Evolutionary conservation across 2,797 vertebrate species (phyloP).

Genomic region (Aulostomus chinensis): DNA sequence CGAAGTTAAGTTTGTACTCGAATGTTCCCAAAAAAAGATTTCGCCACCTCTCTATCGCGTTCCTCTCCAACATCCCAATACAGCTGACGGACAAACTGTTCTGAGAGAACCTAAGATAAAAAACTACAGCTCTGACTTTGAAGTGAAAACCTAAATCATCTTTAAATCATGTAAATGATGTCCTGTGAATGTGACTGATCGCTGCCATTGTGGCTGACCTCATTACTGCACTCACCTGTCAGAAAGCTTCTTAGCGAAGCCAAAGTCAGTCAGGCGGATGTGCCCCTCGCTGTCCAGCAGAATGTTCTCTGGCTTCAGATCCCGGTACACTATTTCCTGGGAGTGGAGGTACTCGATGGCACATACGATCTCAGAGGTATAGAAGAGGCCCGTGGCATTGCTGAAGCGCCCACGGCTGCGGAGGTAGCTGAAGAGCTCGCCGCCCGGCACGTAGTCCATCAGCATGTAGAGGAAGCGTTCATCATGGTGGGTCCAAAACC

Average conservation of each 20-base stretch:
- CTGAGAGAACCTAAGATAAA: too few relatives aligned
- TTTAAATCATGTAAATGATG: too few relatives aligned
- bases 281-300: conserved; percentile 94
- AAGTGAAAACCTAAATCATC: too few relatives aligned
- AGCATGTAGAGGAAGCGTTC: conserved; percentile 95
- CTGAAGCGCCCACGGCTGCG: conserved; percentile 92
- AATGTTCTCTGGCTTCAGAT: conserved; percentile 98
- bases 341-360: conserved; percentile 96
- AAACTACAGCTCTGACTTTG: too few relatives aligned
- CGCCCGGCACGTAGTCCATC: conserved; percentile 95
- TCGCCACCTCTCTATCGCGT: too few relatives aligned
- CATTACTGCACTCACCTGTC: conserved; percentile 83
- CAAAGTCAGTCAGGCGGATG: conserved; percentile 96
- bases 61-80: too few relatives aligned
- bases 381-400: conserved; percentile 88
- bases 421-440: conserved; percentile 95
- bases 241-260: conserved; percentile 95
- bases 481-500: conserved; percentile 95
- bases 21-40: too few relatives aligned
- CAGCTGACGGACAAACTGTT: too few relatives aligned
- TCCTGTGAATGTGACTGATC: too few relatives aligned
- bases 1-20: too few relatives aligned
- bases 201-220: too few relatives aligned
- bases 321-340: conserved; percentile 93
- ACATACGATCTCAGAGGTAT: conserved; percentile 90